These are phyloP conservation scores for Stichodactyla mertensii DNA, from an alignment of 64 coral and sea anemone species.

Conservation along the genomic window DNA sequence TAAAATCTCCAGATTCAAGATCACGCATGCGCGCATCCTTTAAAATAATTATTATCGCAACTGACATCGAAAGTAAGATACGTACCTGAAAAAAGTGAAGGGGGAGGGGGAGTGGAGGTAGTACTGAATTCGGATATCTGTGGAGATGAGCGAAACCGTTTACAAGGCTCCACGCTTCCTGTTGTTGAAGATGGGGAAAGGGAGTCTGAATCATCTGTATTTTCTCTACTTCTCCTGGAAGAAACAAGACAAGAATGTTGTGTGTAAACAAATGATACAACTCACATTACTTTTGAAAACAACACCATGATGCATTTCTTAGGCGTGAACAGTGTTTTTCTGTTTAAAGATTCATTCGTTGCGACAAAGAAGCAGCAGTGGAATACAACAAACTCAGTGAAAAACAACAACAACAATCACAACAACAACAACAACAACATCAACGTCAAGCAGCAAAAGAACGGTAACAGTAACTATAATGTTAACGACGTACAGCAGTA, in stretches of 20 bases:
- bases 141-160: slow-evolving; percentile 49
- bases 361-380: too few relatives aligned
- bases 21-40: too few relatives aligned
- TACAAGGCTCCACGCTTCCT: slow-evolving; percentile 33
- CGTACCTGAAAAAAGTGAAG: slow-evolving; percentile 21
- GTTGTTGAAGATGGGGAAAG: slow-evolving; percentile 44
- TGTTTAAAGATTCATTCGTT: background rate
- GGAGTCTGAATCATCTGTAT: slow-evolving; percentile 32
- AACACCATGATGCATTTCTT: background rate
- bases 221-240: slow-evolving; percentile 27
- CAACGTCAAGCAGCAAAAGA: too few relatives aligned
- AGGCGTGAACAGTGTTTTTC: too few relatives aligned
- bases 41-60: too few relatives aligned
- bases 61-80: background rate
- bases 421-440: background rate
- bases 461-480: too few relatives aligned
- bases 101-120: slow-evolving; percentile 46
- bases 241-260: background rate
- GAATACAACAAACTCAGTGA: too few relatives aligned
- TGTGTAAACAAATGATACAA: too few relatives aligned
- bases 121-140: slow-evolving; percentile 40
- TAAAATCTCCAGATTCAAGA: too few relatives aligned
- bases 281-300: too few relatives aligned
- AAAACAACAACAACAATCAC: background rate
- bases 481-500: too few relatives aligned